A percentile compares a stretch with the other conserved stretches of the same genome.
Conservation (phyloP, 2,888 invertebrate species). For the Cenopis cana region DNA sequence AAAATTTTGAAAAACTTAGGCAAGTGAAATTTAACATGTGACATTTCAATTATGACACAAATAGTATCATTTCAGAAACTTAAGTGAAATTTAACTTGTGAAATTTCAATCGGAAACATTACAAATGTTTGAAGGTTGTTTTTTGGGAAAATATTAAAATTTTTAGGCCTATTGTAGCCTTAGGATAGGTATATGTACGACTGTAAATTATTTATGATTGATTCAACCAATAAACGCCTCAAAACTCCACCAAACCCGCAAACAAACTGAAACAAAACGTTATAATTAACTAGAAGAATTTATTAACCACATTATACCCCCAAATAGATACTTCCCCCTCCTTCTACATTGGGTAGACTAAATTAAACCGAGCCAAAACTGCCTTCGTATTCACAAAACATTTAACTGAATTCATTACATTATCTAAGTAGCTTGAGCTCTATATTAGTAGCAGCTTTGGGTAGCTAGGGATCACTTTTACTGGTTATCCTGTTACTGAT, state of each 20-base stretch:
- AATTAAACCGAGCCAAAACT: constrained; percentile 84
- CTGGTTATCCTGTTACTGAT: neutral
- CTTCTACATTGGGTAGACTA: constrained; percentile 80
- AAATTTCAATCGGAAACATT: too few species aligned
- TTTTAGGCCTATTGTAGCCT: too few species aligned
- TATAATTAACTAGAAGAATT: constrained; percentile 78
- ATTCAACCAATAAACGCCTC: constrained; percentile 19
- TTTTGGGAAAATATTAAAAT: too few species aligned
- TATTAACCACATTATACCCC: constrained; percentile 79
- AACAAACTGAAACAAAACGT: constrained; percentile 57
- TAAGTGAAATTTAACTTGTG: too few species aligned
- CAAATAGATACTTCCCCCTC: constrained; percentile 80
- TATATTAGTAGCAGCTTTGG: neutral
- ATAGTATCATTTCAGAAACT: too few species aligned
- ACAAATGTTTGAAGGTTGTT: too few species aligned
- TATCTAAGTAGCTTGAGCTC: neutral
- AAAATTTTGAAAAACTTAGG: too few species aligned
- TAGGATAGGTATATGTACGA: too few species aligned
- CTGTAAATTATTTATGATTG: too few species aligned
- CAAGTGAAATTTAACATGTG: too few species aligned
- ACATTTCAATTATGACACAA: too few species aligned
- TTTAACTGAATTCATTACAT: neutral
- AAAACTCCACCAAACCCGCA: constrained; percentile 5
- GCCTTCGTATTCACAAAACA: constrained; percentile 53
- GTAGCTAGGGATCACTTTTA: neutral